phyloP scores from a whole-genome alignment of 2,113 vertebrate species.

The Saguinus imperator region DNA sequence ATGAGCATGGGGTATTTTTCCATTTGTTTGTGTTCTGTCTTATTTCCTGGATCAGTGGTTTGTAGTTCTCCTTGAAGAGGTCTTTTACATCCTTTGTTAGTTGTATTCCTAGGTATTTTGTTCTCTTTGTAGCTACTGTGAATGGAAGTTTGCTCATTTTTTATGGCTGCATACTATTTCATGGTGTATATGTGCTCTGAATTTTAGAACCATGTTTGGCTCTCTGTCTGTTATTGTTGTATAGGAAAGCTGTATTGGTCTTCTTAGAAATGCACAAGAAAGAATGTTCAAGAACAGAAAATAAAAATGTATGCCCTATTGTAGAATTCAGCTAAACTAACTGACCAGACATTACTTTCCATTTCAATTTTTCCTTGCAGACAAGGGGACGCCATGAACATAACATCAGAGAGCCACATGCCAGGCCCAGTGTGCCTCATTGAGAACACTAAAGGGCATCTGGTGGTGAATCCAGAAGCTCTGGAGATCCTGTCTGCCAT shows the following conservation, averaged over 20 bases:
- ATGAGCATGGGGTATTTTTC: no score
- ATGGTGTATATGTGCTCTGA: no score
- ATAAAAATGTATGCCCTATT: neutral
- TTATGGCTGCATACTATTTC: no score
- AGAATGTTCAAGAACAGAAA: neutral
- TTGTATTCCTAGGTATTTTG: no score
- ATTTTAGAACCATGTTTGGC: no score
- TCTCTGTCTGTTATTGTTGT: no score
- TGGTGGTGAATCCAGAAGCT: neutral
- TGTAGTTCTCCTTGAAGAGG: no score
- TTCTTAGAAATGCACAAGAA: neutral
- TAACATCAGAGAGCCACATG: neutral
- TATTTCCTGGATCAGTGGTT: no score
- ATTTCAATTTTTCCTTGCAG: neutral
- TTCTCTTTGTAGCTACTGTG: no score
- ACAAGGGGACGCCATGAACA: neutral
- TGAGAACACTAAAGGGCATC: neutral
- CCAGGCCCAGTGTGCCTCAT: constrained; percentile 60
- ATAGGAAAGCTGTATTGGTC: neutral
- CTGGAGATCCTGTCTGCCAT: neutral
- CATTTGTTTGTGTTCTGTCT: no score
- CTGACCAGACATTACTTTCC: neutral
- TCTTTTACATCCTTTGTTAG: no score
- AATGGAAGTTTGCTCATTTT: no score
- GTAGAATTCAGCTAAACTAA: neutral